Conservation (phyloP, 2,113 vertebrate species). For the Pica pica region DNA sequence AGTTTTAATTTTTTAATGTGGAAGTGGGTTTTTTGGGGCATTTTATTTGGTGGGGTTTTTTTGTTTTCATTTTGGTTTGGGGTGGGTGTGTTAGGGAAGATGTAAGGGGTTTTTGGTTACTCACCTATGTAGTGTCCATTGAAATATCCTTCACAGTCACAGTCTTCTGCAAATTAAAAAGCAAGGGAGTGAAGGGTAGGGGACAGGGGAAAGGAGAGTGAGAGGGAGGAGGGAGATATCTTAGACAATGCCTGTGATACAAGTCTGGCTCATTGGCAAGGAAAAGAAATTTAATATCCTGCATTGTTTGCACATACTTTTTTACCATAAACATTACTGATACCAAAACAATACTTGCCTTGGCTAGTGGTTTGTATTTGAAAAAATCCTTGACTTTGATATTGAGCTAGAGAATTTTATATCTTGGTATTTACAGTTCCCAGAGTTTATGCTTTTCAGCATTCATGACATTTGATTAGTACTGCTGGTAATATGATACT, state of each 20-base stretch:
- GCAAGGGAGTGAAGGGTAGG: neutral
- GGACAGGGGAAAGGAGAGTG: neutral
- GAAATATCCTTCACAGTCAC: constrained; percentile 84
- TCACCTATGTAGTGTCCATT: constrained; percentile 90
- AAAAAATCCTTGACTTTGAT: neutral
- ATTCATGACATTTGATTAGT: neutral
- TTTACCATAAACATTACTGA: neutral
- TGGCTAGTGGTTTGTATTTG: neutral
- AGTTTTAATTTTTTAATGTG: neutral
- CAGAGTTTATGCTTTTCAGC: neutral
- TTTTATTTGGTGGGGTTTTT: neutral
- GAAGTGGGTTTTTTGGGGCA: too few species aligned
- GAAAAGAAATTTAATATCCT: neutral
- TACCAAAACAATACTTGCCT: neutral
- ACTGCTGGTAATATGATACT: neutral
- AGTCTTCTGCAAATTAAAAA: constrained; percentile 80
- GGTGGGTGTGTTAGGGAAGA: neutral
- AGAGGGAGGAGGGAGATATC: neutral
- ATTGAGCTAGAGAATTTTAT: neutral
- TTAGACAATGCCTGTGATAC: neutral
- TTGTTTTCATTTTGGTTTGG: neutral
- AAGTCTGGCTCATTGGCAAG: neutral
- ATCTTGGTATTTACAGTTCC: neutral
- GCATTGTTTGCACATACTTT: neutral
- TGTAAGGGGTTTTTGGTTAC: constrained; percentile 21